Conservation (phyloP, 1,140 invertebrate species). For the Coptotermes formosanus region DNA sequence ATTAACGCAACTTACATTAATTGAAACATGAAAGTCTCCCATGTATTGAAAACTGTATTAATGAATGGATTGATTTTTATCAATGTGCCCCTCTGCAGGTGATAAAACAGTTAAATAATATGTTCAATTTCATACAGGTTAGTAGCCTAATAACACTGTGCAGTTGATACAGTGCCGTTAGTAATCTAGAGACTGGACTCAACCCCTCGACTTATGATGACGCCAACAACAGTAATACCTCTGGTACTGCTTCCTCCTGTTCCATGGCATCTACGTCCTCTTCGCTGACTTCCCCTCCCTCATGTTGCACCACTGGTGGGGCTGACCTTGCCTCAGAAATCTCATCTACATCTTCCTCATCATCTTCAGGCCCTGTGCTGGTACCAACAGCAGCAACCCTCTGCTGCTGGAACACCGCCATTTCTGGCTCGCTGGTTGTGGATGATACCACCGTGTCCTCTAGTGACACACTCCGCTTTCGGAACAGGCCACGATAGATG, state of each 20-base stretch:
- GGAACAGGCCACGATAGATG: conserved; percentile 66
- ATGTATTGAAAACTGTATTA: too few species aligned
- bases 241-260: not conserved
- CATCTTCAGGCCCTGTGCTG: conserved; percentile 29
- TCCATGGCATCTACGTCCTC: not conserved
- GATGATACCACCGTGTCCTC: conserved; percentile 39
- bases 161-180: too few species aligned
- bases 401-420: conserved; percentile 19
- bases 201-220: too few species aligned
- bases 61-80: too few species aligned
- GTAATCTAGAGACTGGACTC: too few species aligned
- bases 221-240: too few species aligned
- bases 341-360: conserved; percentile 26
- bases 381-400: not conserved
- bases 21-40: too few species aligned
- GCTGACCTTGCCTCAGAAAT: not conserved
- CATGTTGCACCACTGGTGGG: conserved; percentile 22
- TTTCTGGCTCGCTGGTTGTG: conserved; percentile 30
- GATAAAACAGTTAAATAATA: too few species aligned
- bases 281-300: conserved; percentile 7
- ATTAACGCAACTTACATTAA: too few species aligned
- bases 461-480: conserved; percentile 39
- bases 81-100: too few species aligned
- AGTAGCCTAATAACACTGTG: too few species aligned
- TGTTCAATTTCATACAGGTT: too few species aligned